Conservation (phyloP, 2,888 invertebrate genomes). For the Megalurothrips usitatus region DNA sequence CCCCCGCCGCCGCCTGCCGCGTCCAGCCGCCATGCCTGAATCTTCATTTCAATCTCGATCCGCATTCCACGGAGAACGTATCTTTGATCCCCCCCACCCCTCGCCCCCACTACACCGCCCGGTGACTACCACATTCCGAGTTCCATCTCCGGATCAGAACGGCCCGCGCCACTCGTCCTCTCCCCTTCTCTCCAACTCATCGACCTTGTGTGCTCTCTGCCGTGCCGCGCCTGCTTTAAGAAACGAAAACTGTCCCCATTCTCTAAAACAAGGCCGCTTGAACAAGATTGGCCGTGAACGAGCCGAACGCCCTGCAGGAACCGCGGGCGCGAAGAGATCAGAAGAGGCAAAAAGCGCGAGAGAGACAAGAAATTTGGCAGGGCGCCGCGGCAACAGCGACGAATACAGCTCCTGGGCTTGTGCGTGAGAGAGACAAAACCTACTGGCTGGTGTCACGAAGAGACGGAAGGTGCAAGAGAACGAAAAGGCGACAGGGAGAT, state of each 20-base stretch:
- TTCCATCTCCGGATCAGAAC: constrained; percentile 13
- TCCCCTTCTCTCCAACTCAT: not conserved
- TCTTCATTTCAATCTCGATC: constrained; percentile 27
- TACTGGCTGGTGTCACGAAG: too few relatives aligned
- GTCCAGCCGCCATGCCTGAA: too few relatives aligned
- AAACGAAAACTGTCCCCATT: too few relatives aligned
- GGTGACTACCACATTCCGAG: constrained; percentile 34
- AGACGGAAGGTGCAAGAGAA: not conserved
- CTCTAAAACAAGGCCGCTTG: too few relatives aligned
- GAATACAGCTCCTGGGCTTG: constrained; percentile 14
- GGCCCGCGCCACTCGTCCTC: not conserved
- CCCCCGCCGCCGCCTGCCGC: not conserved
- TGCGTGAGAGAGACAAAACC: constrained; percentile 36
- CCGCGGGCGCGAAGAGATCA: constrained; percentile 12
- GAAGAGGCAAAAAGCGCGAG: not conserved
- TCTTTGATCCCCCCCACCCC: constrained; percentile 33
- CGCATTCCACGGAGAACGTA: constrained; percentile 29
- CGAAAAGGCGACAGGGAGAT: not conserved
- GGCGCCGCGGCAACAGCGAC: constrained; percentile 32
- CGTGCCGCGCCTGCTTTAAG: too few relatives aligned
- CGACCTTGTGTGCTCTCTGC: constrained; percentile 11
- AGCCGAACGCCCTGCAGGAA: not conserved
- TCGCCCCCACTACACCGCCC: constrained; percentile 30
- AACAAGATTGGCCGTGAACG: too few relatives aligned
- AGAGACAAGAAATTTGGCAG: constrained; percentile 33